phyloP scores from a whole-genome alignment of 2,113 vertebrate genomes.

The Thymallus thymallus region DNA sequence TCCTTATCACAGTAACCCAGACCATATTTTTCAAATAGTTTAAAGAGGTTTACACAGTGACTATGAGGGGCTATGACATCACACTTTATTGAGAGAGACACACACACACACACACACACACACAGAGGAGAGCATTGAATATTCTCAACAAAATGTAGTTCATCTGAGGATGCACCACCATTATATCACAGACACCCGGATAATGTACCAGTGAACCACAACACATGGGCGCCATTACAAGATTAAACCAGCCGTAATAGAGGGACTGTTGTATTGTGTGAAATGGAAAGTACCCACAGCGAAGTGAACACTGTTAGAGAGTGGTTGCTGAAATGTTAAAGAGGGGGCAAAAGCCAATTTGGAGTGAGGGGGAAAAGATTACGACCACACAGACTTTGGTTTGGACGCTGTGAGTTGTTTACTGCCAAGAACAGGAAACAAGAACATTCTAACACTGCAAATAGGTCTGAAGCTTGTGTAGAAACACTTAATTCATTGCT shows the following conservation, averaged over 20 bases:
- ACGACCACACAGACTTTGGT: conserved; percentile 45
- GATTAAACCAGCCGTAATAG: neutral
- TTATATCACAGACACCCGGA: neutral
- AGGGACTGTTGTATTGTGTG: neutral
- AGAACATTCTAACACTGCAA: conserved; percentile 49
- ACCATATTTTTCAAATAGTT: conserved; percentile 59
- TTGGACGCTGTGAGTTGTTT: conserved; percentile 44
- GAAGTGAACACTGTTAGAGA: neutral
- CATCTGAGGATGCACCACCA: conserved; percentile 9
- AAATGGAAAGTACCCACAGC: conserved; percentile 6
- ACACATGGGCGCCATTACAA: conserved; percentile 11
- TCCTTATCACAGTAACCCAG: conserved; percentile 22
- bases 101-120: conserved; percentile 12
- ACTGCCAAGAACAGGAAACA: conserved; percentile 61
- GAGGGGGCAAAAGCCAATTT: conserved; percentile 35
- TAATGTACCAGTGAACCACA: neutral
- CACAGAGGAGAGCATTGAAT: neutral
- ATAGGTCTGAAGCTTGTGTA: conserved; percentile 30
- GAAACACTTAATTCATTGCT: conserved; percentile 34
- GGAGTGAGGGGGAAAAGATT: conserved; percentile 41
- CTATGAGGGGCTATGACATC: conserved; percentile 52
- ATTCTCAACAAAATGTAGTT: neutral
- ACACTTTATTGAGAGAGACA: conserved; percentile 22
- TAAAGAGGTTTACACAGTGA: conserved; percentile 44
- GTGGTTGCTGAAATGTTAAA: neutral